Percentiles rank a stretch among this genome's conserved stretches.
Evolutionary conservation across 2,113 vertebrate species (phyloP).

Genomic region (Marmota flaviventris): DNA sequence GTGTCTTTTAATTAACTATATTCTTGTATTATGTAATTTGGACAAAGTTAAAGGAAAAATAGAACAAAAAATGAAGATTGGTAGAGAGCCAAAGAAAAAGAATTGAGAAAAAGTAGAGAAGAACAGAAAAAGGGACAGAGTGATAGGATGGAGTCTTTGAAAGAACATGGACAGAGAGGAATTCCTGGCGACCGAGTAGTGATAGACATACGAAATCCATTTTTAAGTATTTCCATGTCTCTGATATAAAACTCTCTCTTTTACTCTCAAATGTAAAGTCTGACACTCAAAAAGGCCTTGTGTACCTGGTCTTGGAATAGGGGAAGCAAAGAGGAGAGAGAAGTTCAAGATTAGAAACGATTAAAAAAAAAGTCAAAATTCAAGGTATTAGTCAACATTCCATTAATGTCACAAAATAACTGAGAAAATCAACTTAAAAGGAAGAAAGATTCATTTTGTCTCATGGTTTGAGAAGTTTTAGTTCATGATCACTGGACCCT

Average conservation of each 20-base stretch:
- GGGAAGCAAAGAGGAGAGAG: not conserved
- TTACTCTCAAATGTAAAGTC: not conserved
- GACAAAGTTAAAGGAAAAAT: not conserved
- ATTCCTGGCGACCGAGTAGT: not conserved
- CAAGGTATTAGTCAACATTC: not conserved
- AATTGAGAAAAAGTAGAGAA: not conserved
- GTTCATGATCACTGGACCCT: not conserved
- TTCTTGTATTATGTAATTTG: not conserved
- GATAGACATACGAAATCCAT: too few species aligned
- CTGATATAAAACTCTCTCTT: not conserved
- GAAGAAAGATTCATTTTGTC: not conserved
- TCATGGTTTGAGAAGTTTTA: too few species aligned
- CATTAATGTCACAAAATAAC: not conserved
- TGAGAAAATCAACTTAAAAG: not conserved
- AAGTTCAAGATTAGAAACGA: not conserved
- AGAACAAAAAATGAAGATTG: not conserved
- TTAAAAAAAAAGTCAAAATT: not conserved
- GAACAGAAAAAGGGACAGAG: not conserved
- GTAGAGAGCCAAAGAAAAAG: not conserved
- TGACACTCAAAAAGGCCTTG: not conserved
- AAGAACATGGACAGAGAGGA: not conserved
- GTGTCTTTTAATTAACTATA: not conserved
- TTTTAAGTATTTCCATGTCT: not conserved
- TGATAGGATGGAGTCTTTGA: not conserved
- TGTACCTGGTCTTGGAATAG: not conserved